These are phyloP conservation scores for Tarsius wallacei DNA, from an alignment of 2,797 vertebrate genomes.

Conservation along the genomic window DNA sequence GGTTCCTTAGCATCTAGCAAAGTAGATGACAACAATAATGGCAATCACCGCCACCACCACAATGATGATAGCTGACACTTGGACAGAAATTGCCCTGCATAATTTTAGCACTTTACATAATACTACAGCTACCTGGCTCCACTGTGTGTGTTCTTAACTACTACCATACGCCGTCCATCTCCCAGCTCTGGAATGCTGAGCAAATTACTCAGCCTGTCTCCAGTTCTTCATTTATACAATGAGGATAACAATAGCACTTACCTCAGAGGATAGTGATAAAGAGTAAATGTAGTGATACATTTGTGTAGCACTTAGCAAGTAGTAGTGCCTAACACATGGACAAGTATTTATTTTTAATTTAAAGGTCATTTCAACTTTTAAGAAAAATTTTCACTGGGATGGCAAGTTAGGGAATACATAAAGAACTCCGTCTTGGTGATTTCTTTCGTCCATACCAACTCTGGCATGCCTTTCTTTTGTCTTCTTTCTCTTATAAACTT, in stretches of 20 bases:
- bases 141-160: background rate
- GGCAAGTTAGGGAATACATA: slow-evolving; percentile 20
- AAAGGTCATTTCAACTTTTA: slow-evolving; percentile 2
- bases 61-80: background rate
- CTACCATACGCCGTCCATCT: background rate
- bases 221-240: slow-evolving; percentile 20
- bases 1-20: background rate
- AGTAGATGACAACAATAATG: background rate
- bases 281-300: slow-evolving; percentile 17
- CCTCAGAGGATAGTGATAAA: background rate
- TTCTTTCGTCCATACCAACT: too few species aligned
- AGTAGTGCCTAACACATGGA: background rate
- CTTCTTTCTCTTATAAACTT: too few species aligned
- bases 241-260: background rate
- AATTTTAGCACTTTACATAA: too few species aligned
- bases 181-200: background rate
- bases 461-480: too few species aligned
- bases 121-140: background rate
- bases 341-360: background rate
- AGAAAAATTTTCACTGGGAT: background rate
- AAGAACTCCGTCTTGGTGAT: background rate
- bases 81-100: background rate
- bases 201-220: background rate
- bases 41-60: background rate
- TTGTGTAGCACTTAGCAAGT: background rate